These are phyloP conservation scores for Cranoglanis bouderius DNA, from an alignment of 2,113 vertebrate species.

Conservation along the genomic window DNA sequence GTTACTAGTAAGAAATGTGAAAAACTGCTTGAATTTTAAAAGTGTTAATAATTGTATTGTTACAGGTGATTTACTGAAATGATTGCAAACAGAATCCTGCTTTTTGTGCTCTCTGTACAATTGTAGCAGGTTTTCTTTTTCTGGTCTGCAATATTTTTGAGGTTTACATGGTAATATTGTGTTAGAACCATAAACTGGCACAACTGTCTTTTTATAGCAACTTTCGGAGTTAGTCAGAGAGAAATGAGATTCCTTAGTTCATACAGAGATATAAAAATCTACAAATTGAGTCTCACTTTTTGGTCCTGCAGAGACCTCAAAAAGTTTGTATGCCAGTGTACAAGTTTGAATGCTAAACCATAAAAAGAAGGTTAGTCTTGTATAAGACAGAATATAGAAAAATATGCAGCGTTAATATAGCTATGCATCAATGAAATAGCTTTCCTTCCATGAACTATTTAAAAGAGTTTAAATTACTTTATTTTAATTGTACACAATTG, in stretches of 20 bases:
- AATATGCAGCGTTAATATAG: too few relatives aligned
- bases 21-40: not conserved
- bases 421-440: not conserved
- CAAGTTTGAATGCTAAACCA: not conserved
- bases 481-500: not conserved
- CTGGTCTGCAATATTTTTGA: not conserved
- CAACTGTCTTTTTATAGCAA: slow-evolving; percentile 46
- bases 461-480: not conserved
- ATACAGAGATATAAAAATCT: not conserved
- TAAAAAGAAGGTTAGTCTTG: not conserved
- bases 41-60: not conserved
- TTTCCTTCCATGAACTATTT: not conserved
- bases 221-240: not conserved
- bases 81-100: not conserved
- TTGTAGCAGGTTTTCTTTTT: not conserved
- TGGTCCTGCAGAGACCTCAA: not conserved
- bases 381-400: not conserved
- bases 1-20: too few relatives aligned
- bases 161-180: slow-evolving; percentile 10
- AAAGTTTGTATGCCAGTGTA: not conserved
- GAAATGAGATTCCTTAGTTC: not conserved
- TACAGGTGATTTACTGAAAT: not conserved
- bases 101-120: not conserved
- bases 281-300: not conserved
- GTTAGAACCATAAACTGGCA: slow-evolving; percentile 59